phyloP scores from a whole-genome alignment of 2,113 vertebrate genomes.

The Trogon melanurus region DNA sequence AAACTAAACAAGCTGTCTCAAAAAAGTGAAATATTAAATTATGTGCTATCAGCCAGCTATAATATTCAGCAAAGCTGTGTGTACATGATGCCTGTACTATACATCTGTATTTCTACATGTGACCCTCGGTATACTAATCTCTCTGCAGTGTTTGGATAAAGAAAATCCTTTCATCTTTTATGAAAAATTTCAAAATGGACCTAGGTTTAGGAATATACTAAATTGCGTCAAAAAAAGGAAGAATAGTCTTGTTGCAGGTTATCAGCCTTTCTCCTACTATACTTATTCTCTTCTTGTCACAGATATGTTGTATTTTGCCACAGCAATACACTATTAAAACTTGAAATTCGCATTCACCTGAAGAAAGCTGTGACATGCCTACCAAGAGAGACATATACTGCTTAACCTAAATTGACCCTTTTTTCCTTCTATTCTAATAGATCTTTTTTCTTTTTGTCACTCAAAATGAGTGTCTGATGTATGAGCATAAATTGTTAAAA shows the following conservation, averaged over 20 bases:
- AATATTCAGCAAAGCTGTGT: neutral
- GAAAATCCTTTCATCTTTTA: conserved; percentile 64
- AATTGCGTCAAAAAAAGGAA: neutral
- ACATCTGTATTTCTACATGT: conserved; percentile 18
- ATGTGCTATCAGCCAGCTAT: neutral
- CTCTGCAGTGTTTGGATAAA: conserved; percentile 26
- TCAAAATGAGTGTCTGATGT: conserved; percentile 85
- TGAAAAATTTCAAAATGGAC: conserved; percentile 31
- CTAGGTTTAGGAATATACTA: conserved; percentile 29
- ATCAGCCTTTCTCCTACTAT: conserved; percentile 25
- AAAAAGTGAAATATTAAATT: conserved; percentile 58
- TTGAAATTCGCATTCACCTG: conserved; percentile 57
- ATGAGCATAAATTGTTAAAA: conserved; percentile 89
- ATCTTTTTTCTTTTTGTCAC: conserved; percentile 83
- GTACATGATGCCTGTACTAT: neutral
- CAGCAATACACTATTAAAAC: conserved; percentile 29
- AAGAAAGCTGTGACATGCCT: conserved; percentile 56
- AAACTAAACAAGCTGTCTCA: conserved; percentile 44
- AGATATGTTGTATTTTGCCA: conserved; percentile 43
- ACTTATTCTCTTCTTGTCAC: conserved; percentile 34
- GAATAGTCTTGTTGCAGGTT: conserved; percentile 27
- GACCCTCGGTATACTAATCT: conserved; percentile 14
- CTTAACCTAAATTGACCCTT: conserved; percentile 78
- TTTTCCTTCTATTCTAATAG: conserved; percentile 77
- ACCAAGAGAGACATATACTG: conserved; percentile 61